A percentile compares a stretch with the other conserved stretches of the same genome.
phyloP scores from a whole-genome alignment of 1,140 invertebrate species.

The Euschistus heros region DNA sequence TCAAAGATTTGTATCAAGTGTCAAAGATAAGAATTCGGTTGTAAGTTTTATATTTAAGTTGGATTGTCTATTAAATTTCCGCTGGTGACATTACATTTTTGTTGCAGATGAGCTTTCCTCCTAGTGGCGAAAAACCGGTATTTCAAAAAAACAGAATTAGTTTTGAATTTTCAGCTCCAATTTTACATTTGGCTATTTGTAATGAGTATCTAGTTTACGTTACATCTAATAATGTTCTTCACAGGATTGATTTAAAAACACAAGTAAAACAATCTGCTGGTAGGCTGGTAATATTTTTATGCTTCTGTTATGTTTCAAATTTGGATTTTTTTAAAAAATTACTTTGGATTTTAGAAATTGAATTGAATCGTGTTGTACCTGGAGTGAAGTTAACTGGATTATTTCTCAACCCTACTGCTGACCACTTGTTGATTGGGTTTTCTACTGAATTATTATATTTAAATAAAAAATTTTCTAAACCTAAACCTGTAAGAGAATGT shows the following conservation, averaged over 20 bases:
- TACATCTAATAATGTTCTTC: conserved; percentile 68
- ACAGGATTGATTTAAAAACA: conserved; percentile 70
- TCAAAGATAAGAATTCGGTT: conserved; percentile 20
- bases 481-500: conserved; percentile 27
- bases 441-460: conserved; percentile 70
- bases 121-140: conserved; percentile 57
- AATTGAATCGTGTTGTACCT: conserved; percentile 34
- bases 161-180: conserved; percentile 60
- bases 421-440: conserved; percentile 60
- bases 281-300: conserved; percentile 36
- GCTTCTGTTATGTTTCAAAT: conserved; percentile 35
- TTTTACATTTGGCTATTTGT: conserved; percentile 68
- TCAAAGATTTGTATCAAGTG: conserved; percentile 38
- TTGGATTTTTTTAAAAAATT: conserved; percentile 22
- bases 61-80: background rate
- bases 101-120: background rate
- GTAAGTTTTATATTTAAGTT: background rate
- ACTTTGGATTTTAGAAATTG: conserved; percentile 33
- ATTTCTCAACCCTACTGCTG: conserved; percentile 77
- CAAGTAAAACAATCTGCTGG: conserved; percentile 71
- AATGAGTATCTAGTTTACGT: conserved; percentile 74
- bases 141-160: conserved; percentile 69
- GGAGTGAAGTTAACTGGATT: conserved; percentile 50
- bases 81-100: background rate
- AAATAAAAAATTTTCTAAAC: conserved; percentile 49